Conservation (phyloP, 2,888 invertebrate genomes). For the Cantharis lateralis region DNA sequence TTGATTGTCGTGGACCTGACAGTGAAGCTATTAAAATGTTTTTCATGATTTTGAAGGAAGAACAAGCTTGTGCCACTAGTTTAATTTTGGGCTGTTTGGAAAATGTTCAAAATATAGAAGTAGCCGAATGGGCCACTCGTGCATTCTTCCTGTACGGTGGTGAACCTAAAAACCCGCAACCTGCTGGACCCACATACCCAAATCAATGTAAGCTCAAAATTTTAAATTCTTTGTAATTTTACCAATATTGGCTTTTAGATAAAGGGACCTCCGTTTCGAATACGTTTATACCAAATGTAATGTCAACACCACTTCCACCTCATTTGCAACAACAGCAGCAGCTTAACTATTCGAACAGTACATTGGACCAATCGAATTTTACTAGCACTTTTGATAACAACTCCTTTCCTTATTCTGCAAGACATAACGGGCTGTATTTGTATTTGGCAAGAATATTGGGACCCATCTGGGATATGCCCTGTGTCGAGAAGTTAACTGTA, state of each 20-base stretch:
- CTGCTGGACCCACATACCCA: background rate
- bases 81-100: slow-evolving; percentile 82
- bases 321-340: slow-evolving; percentile 35
- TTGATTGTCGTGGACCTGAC: slow-evolving; percentile 84
- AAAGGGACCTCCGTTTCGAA: slow-evolving; percentile 14
- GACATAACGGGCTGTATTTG: slow-evolving; percentile 92
- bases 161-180: slow-evolving; percentile 60
- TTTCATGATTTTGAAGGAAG: slow-evolving; percentile 80
- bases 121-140: slow-evolving; percentile 86
- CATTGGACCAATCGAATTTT: slow-evolving; percentile 1
- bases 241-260: slow-evolving; percentile 18
- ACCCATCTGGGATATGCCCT: slow-evolving; percentile 85
- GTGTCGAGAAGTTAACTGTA: slow-evolving; percentile 64
- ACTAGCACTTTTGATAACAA: background rate
- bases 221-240: background rate
- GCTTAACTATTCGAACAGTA: slow-evolving; percentile 9
- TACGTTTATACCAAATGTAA: slow-evolving; percentile 50
- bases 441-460: slow-evolving; percentile 87
- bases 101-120: slow-evolving; percentile 64
- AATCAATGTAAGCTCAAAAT: slow-evolving; percentile 28
- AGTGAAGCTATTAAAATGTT: slow-evolving; percentile 83
- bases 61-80: slow-evolving; percentile 90
- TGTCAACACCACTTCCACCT: slow-evolving; percentile 50
- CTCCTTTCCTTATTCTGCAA: slow-evolving; percentile 68
- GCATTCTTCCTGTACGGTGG: slow-evolving; percentile 93